These are phyloP conservation scores for Escarpia spicata DNA, from an alignment of 2,888 invertebrate species.

Conservation along the genomic window DNA sequence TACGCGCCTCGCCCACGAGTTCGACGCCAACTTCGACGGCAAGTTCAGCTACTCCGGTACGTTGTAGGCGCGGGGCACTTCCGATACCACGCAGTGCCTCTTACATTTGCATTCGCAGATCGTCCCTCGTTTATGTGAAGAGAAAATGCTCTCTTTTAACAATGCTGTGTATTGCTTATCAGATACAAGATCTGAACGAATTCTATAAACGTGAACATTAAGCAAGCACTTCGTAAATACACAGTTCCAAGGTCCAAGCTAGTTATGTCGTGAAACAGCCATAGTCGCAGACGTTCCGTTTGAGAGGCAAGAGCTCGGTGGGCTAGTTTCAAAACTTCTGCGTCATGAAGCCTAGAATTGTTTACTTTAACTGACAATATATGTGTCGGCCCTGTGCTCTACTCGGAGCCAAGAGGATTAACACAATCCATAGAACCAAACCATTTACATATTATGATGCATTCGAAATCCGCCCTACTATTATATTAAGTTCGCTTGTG, in stretches of 20 bases:
- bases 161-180: too few species aligned
- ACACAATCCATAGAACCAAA: neutral
- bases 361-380: neutral
- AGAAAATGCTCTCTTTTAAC: too few species aligned
- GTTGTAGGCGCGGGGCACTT: neutral
- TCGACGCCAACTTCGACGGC: slow-evolving; percentile 32
- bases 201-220: too few species aligned
- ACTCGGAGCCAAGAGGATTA: neutral
- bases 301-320: neutral
- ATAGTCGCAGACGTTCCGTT: neutral
- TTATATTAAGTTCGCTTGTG: neutral
- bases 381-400: too few species aligned
- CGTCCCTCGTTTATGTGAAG: too few species aligned
- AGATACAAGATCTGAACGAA: too few species aligned
- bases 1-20: slow-evolving; percentile 29
- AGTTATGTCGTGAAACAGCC: neutral
- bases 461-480: too few species aligned
- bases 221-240: too few species aligned
- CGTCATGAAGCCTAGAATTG: neutral
- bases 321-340: neutral
- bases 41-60: slow-evolving; percentile 37
- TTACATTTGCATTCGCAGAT: too few species aligned
- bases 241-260: too few species aligned
- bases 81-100: neutral
- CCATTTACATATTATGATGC: neutral